Evolutionary conservation across 2,797 vertebrate species (phyloP).

Genomic region (Steatocranus sp.): DNA sequence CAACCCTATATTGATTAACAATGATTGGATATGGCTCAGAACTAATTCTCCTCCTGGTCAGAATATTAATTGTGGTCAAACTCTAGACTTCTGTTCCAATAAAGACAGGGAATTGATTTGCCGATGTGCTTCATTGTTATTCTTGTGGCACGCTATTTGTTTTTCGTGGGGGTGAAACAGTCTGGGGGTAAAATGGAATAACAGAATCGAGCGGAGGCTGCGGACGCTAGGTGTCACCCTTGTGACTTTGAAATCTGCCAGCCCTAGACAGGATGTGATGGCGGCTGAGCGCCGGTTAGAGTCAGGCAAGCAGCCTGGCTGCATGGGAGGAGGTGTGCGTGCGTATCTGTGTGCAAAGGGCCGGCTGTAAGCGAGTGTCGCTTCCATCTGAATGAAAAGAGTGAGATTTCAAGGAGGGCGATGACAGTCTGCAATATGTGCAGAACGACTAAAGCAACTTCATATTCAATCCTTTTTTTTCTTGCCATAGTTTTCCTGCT

Average conservation of each 20-base stretch:
- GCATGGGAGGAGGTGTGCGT: neutral
- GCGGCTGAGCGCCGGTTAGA: constrained; percentile 28
- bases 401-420: constrained; percentile 31
- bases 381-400: constrained; percentile 31
- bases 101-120: constrained; percentile 47
- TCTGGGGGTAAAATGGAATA: constrained; percentile 13
- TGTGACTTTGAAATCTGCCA: constrained; percentile 76
- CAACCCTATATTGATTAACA: constrained; percentile 37
- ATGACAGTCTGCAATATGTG: constrained; percentile 25
- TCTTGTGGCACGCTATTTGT: constrained; percentile 16
- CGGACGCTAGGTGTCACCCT: constrained; percentile 83
- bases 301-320: constrained; percentile 6
- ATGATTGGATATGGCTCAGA: constrained; percentile 48
- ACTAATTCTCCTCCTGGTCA: constrained; percentile 36
- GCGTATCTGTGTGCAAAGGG: neutral
- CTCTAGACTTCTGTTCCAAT: constrained; percentile 33
- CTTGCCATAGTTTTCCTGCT: neutral
- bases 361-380: constrained; percentile 9
- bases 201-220: constrained; percentile 13
- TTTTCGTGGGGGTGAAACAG: constrained; percentile 33
- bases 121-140: constrained; percentile 37
- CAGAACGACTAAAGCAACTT: constrained; percentile 2
- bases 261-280: constrained; percentile 43
- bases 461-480: neutral
- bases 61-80: constrained; percentile 54